Conservation (phyloP, 2,797 vertebrate genomes). For the Squalus acanthias region DNA sequence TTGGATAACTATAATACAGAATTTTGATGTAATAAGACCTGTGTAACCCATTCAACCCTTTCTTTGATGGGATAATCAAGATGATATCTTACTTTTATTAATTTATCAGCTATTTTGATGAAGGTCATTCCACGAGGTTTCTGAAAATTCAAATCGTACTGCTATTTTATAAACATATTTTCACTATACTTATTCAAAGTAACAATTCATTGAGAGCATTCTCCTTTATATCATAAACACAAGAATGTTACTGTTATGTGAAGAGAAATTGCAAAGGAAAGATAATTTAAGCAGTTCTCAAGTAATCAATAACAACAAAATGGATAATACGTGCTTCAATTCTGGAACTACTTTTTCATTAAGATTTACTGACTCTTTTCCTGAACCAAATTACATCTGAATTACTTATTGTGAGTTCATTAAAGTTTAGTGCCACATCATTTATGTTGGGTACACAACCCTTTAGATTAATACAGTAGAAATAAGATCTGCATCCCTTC, state of each 20-base stretch:
- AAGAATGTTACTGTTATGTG: not conserved
- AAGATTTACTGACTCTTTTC: not conserved
- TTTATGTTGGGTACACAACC: conserved; percentile 27
- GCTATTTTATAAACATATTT: not conserved
- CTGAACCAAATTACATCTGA: not conserved
- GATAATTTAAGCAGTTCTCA: not conserved
- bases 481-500: not conserved
- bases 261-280: not conserved
- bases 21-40: not conserved
- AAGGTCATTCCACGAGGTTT: not conserved
- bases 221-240: not conserved
- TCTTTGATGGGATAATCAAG: not conserved
- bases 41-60: not conserved
- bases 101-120: not conserved
- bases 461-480: not conserved
- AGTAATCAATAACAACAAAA: conserved; percentile 17
- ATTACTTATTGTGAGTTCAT: conserved; percentile 36
- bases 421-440: conserved; percentile 19
- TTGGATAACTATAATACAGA: not conserved
- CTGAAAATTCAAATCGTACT: not conserved
- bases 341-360: not conserved
- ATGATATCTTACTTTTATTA: not conserved
- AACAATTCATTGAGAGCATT: not conserved
- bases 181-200: not conserved
- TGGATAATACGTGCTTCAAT: not conserved